phyloP scores from a whole-genome alignment of 2,888 invertebrate species.

The Cheilosia urbana region DNA sequence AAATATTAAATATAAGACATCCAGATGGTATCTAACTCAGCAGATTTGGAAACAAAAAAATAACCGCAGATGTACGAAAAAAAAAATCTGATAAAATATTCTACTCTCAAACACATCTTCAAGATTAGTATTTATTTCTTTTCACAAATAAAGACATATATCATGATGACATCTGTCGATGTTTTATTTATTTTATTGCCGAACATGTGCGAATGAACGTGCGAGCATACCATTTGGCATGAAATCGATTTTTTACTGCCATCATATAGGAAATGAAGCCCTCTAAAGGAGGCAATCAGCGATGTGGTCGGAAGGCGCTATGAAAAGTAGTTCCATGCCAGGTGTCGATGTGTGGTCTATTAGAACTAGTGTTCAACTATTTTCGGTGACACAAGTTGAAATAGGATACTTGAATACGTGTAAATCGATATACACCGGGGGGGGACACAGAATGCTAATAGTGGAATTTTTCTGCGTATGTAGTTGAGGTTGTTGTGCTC shows the following conservation, averaged over 20 bases:
- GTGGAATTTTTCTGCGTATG: too few relatives aligned
- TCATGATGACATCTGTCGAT: conserved; percentile 4
- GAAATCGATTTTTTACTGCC: background rate
- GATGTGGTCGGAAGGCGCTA: background rate
- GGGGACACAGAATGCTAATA: too few relatives aligned
- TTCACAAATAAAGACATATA: conserved; percentile 8
- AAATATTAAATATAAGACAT: background rate
- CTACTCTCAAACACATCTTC: background rate
- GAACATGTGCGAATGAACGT: background rate
- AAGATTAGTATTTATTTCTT: conserved; percentile 4
- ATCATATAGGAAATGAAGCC: background rate
- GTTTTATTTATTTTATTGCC: conserved; percentile 10
- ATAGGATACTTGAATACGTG: too few relatives aligned
- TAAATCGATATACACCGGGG: too few relatives aligned
- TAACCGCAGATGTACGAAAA: background rate
- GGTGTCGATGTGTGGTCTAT: background rate
- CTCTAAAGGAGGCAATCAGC: background rate
- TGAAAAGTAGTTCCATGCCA: conserved; percentile 1
- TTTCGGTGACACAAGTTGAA: too few relatives aligned
- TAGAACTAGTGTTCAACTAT: too few relatives aligned
- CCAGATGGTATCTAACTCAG: background rate
- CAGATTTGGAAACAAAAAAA: background rate
- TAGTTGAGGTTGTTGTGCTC: too few relatives aligned
- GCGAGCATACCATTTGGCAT: background rate
- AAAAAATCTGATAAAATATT: background rate